A percentile compares a stretch with the other conserved stretches of the same genome.
phyloP scores from a whole-genome alignment of 2,888 invertebrate species.

The Cerceris ruficornis region DNA sequence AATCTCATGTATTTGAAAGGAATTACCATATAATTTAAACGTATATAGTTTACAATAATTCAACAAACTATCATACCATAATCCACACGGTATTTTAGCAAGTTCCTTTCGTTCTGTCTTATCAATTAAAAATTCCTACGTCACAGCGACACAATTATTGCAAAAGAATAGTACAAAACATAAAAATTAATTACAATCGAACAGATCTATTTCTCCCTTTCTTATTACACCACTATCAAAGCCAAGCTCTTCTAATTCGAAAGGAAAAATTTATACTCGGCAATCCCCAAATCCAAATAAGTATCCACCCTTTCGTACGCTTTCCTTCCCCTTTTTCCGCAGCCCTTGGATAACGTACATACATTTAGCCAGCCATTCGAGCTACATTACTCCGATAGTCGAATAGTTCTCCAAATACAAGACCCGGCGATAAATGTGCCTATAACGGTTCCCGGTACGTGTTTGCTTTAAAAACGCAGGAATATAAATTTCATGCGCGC shows the following conservation, averaged over 20 bases:
- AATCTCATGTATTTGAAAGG: neutral
- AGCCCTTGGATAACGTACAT: neutral
- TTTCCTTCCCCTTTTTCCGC: neutral
- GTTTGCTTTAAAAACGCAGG: slow-evolving; percentile 36
- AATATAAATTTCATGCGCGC: slow-evolving; percentile 70
- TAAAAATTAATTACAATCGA: neutral
- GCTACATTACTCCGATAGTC: neutral
- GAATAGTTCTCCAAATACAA: slow-evolving; percentile 18
- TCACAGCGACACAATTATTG: no score
- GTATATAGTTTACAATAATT: no score
- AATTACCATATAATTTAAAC: slow-evolving; percentile 3
- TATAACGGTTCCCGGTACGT: slow-evolving; percentile 4
- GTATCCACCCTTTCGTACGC: neutral
- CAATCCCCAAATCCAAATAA: neutral
- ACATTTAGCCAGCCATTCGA: slow-evolving; percentile 1
- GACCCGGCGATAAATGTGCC: slow-evolving; percentile 7
- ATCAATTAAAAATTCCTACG: no score
- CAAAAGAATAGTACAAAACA: neutral
- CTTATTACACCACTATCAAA: no score
- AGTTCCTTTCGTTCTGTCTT: no score
- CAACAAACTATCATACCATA: no score
- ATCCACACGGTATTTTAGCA: no score
- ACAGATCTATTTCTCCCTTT: no score
- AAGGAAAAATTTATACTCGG: no score
- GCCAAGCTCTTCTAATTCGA: no score